A percentile compares a stretch with the other conserved stretches of the same genome.
These are phyloP conservation scores for Agrochola lychnidis DNA, from an alignment of 2,888 invertebrate species.

Conservation along the genomic window DNA sequence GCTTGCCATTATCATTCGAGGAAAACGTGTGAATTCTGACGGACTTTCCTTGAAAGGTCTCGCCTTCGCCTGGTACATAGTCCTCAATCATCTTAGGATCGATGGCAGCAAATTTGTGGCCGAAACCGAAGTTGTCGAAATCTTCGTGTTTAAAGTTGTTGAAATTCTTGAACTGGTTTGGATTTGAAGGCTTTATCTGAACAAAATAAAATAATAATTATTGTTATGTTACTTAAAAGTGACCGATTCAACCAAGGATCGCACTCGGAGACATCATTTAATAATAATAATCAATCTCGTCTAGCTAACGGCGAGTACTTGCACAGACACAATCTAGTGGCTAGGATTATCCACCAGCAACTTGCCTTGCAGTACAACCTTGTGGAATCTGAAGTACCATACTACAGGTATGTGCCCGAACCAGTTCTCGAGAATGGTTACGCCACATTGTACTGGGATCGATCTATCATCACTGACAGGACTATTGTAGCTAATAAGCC, in stretches of 20 bases:
- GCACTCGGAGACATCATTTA: not conserved
- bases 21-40: not conserved
- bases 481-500: too few relatives aligned
- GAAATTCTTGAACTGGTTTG: not conserved
- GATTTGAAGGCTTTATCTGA: conserved; percentile 30
- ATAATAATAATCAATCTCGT: too few relatives aligned
- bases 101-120: not conserved
- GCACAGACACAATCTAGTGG: too few relatives aligned
- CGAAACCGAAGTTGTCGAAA: not conserved
- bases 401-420: too few relatives aligned
- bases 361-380: too few relatives aligned
- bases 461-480: too few relatives aligned
- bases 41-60: conserved; percentile 11
- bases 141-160: not conserved
- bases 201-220: conserved; percentile 1
- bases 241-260: not conserved
- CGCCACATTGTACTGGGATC: too few relatives aligned
- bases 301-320: too few relatives aligned
- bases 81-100: conserved; percentile 33
- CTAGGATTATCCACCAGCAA: too few relatives aligned
- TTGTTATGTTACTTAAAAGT: not conserved
- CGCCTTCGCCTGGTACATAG: conserved; percentile 29
- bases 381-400: too few relatives aligned
- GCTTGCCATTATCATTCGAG: conserved; percentile 42
- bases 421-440: too few relatives aligned